Evolutionary conservation across 2,797 vertebrate species (phyloP).

Genomic region (Salmo trutta): DNA sequence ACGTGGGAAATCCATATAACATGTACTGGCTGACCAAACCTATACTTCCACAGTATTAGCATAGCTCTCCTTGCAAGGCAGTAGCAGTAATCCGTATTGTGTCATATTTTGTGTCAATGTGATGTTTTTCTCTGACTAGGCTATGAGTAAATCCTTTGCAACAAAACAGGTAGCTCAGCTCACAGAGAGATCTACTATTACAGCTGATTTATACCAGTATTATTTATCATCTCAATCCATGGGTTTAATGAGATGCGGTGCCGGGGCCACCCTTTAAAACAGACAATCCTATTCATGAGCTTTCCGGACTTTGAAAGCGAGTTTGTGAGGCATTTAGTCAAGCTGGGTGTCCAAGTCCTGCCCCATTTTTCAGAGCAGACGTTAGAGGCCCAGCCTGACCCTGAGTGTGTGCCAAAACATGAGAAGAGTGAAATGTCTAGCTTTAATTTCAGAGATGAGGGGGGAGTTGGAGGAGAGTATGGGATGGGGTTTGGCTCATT

Average conservation of each 20-base stretch:
- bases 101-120: background rate
- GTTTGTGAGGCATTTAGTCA: conserved; percentile 16
- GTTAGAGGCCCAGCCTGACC: background rate
- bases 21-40: background rate
- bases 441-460: conserved; percentile 6
- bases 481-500: conserved; percentile 23
- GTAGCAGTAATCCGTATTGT: background rate
- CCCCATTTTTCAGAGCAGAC: conserved; percentile 3
- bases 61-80: background rate
- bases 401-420: conserved; percentile 12
- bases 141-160: background rate
- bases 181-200: background rate
- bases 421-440: conserved; percentile 8
- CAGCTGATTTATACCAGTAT: background rate
- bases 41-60: background rate
- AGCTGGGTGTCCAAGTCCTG: conserved; percentile 8
- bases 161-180: background rate
- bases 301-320: conserved; percentile 5
- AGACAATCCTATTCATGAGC: background rate
- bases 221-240: conserved; percentile 1
- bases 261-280: background rate
- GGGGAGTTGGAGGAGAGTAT: background rate
- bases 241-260: background rate
- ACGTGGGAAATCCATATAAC: background rate
- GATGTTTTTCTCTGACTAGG: background rate